These are phyloP conservation scores for Danionella cerebrum DNA, from an alignment of 2,113 vertebrate genomes.

Conservation along the genomic window DNA sequence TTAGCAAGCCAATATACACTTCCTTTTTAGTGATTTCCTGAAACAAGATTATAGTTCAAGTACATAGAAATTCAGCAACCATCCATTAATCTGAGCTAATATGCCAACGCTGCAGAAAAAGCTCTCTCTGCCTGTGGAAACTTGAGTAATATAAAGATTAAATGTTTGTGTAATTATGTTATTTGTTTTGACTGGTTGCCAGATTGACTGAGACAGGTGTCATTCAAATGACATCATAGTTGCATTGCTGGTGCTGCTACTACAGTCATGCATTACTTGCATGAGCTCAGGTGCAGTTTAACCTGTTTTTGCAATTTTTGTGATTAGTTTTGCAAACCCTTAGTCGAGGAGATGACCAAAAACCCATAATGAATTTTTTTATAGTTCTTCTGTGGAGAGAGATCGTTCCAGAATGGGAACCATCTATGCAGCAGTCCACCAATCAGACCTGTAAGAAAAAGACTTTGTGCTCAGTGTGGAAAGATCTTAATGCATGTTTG, in stretches of 20 bases:
- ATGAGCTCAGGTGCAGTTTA: no score
- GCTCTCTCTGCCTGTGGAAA: no score
- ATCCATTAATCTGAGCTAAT: slow-evolving; percentile 17
- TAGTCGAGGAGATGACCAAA: no score
- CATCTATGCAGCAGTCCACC: no score
- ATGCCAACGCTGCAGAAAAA: slow-evolving; percentile 1
- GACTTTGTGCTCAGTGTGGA: no score
- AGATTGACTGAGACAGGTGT: slow-evolving; percentile 21
- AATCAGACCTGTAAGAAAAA: no score
- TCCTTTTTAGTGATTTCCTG: slow-evolving; percentile 1
- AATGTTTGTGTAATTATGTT: slow-evolving; percentile 26
- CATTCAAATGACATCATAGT: slow-evolving; percentile 42
- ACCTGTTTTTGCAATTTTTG: no score
- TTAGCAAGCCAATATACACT: slow-evolving; percentile 9
- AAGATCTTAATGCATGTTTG: no score
- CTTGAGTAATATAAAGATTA: slow-evolving; percentile 21
- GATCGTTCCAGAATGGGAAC: no score
- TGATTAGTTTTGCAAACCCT: no score
- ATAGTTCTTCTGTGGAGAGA: no score
- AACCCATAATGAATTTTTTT: no score
- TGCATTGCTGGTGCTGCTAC: slow-evolving; percentile 29
- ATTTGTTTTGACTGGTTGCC: slow-evolving; percentile 18
- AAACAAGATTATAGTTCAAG: slow-evolving; percentile 1
- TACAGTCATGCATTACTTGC: slow-evolving; percentile 36
- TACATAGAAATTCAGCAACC: slow-evolving; percentile 3